Conservation (phyloP, 1,140 invertebrate genomes). For the Anoplolepis gracilipes region DNA sequence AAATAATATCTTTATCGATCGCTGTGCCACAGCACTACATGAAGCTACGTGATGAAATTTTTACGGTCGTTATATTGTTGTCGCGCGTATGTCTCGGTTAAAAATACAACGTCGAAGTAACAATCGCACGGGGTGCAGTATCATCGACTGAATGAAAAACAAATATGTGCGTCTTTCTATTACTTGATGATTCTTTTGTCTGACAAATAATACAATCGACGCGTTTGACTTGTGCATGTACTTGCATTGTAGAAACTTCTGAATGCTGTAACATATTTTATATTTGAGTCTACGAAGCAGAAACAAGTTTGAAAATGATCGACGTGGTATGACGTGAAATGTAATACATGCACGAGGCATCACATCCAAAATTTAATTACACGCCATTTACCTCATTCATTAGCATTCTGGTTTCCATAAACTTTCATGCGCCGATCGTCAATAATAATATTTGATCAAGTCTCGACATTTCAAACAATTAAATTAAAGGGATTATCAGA, state of each 20-base stretch:
- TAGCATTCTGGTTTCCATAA: constrained; percentile 22
- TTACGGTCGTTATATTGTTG: constrained; percentile 24
- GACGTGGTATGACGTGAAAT: neutral
- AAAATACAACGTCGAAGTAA: constrained; percentile 38
- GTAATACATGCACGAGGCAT: neutral
- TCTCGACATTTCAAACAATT: constrained; percentile 16
- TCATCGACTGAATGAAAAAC: constrained; percentile 16
- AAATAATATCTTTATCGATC: constrained; percentile 45
- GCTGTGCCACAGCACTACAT: neutral
- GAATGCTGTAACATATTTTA: constrained; percentile 23
- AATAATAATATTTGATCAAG: constrained; percentile 3
- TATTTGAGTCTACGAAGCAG: neutral
- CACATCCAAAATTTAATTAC: constrained; percentile 53
- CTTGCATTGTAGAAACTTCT: constrained; percentile 44
- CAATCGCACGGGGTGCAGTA: constrained; percentile 22
- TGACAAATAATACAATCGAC: constrained; percentile 36
- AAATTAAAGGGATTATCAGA: constrained; percentile 7
- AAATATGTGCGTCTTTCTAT: constrained; percentile 44
- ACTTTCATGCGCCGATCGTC: neutral
- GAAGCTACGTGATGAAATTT: constrained; percentile 26
- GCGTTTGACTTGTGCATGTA: constrained; percentile 29
- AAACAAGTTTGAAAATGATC: constrained; percentile 47
- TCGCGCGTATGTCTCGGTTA: constrained; percentile 3
- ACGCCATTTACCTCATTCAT: constrained; percentile 36
- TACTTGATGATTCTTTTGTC: constrained; percentile 56